These are phyloP conservation scores for Equus przewalskii DNA, from an alignment of 2,113 vertebrate genomes.

Conservation along the genomic window DNA sequence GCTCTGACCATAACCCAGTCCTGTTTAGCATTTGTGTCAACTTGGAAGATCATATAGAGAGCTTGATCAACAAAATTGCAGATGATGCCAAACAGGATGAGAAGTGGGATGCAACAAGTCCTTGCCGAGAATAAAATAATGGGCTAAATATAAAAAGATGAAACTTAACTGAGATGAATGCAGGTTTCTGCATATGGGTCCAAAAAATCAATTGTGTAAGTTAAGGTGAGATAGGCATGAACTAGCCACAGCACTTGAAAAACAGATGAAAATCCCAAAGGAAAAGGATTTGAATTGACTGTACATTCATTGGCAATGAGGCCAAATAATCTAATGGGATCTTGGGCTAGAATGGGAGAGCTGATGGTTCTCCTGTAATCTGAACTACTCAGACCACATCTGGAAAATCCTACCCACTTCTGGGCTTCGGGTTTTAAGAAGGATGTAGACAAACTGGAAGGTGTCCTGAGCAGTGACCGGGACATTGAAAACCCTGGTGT, in stretches of 20 bases:
- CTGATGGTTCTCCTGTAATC: neutral
- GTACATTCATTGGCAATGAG: neutral
- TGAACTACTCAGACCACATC: constrained; percentile 34
- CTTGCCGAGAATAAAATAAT: constrained; percentile 25
- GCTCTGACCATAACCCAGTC: neutral
- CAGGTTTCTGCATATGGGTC: constrained; percentile 44
- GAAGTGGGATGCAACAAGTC: neutral
- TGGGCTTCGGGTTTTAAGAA: neutral
- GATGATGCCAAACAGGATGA: neutral
- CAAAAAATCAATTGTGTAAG: constrained; percentile 65
- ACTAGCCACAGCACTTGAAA: constrained; percentile 41
- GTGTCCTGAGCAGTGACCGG: neutral
- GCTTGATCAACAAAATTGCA: neutral
- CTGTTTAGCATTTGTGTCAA: neutral
- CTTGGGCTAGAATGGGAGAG: neutral
- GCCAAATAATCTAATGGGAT: constrained; percentile 40
- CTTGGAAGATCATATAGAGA: constrained; percentile 1
- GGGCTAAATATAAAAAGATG: constrained; percentile 59
- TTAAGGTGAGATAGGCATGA: constrained; percentile 69
- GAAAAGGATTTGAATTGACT: constrained; percentile 58
- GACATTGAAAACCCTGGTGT: neutral
- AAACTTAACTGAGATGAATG: constrained; percentile 54
- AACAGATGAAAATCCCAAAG: constrained; percentile 59
- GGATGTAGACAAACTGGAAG: neutral
- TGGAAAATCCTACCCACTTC: constrained; percentile 13